Base-by-base conservation (phyloP, 2,113 vertebrate genomes). In the Oxygymnocypris stewartii region DNA sequence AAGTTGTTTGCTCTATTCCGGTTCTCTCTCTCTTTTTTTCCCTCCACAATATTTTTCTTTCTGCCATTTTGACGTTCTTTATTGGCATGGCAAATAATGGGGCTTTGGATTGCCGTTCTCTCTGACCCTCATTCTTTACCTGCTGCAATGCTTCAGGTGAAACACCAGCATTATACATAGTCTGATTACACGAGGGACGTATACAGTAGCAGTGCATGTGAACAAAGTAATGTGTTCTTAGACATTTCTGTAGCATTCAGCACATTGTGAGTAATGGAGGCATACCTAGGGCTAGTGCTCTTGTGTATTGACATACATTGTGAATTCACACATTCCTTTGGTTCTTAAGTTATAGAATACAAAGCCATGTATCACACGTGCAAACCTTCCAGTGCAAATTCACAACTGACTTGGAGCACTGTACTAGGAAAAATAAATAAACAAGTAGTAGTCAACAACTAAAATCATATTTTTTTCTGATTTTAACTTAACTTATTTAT, bases 81-180 rank as follows among this genome's bases (percentile, higher is more conserved):
- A 54, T 23, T 73, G 31, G 1, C 28, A 37, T 4, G 0, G 18
- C 25, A 49, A 54, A 51, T 31, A 20, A 31, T 35, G 11, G 40
- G 23, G 10, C 4, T 25, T 49, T 82, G 61, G 69, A 82, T 69
- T 67, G 42, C 42, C 8, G 4, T 35, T 65, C 59, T 67, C 16
- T 49, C 40, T 71, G 25, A 82, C 44, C 44, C 28, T 54, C 44
- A 71, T 82, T 82, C 18, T 69, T 49, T 47, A 82, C 79, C 79
- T 82, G 61, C 79, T 82, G n/a, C 13, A 82, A 49, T 67, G 79
- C 61, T 82, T 82, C 40, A 82, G 61, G 79, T 71, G 44, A 82
- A 51, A 82, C 63, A 37, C 13, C 42, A 71, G 63, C 16, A 51
- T 71, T 82, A 51, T 82, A 71, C 63, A 23, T 47, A 13, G 44